phyloP scores from a whole-genome alignment of 2,113 vertebrate species.

The Chaenogobius annularis region DNA sequence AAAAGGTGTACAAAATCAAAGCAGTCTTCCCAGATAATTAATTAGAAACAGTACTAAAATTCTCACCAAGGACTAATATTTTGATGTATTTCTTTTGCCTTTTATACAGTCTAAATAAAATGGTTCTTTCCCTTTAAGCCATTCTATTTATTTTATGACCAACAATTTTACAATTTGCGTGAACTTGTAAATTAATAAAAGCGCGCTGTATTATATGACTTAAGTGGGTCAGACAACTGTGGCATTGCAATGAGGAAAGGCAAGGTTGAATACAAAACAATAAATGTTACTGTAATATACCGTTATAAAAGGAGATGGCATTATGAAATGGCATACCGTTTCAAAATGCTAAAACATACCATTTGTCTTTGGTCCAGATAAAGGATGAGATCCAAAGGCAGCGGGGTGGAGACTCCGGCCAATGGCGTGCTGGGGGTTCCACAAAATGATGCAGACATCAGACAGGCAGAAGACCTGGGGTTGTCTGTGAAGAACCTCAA shows the following conservation, averaged over 20 bases:
- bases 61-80: neutral
- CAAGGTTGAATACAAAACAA: slow-evolving; percentile 14
- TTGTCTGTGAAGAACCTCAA: slow-evolving; percentile 83
- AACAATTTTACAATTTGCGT: neutral
- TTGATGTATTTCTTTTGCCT: neutral
- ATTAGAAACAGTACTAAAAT: neutral
- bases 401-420: slow-evolving; percentile 80
- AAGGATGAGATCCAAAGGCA: slow-evolving; percentile 94
- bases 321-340: neutral
- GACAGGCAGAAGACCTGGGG: slow-evolving; percentile 77
- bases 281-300: slow-evolving; percentile 17
- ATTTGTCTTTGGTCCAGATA: slow-evolving; percentile 71
- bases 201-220: neutral
- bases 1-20: neutral
- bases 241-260: slow-evolving; percentile 6
- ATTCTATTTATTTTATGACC: neutral
- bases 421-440: slow-evolving; percentile 80
- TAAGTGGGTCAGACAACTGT: slow-evolving; percentile 19
- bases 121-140: neutral
- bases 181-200: slow-evolving; percentile 11
- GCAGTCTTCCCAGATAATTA: neutral
- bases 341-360: neutral
- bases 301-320: neutral
- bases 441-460: slow-evolving; percentile 75
- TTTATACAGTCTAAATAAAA: neutral